Conservation (phyloP, 2,113 vertebrate genomes). For the Carollia perspicillata region DNA sequence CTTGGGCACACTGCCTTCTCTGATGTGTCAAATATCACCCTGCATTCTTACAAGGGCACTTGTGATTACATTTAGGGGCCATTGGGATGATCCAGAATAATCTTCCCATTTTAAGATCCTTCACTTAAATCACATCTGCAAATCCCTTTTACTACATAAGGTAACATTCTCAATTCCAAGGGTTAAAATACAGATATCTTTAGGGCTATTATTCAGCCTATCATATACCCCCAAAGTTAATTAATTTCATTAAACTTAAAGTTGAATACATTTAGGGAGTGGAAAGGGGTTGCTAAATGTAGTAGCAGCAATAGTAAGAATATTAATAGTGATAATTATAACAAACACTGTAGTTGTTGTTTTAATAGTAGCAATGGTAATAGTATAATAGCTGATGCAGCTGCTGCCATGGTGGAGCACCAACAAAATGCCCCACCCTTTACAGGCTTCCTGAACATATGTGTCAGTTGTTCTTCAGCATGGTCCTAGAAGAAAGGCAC, state of each 20-base stretch:
- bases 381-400: neutral
- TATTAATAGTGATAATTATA: neutral
- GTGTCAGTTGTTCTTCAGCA: neutral
- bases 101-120: neutral
- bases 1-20: neutral
- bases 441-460: neutral
- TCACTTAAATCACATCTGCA: neutral
- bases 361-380: neutral
- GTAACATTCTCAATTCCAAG: neutral
- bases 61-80: neutral
- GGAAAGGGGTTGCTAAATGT: neutral
- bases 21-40: neutral
- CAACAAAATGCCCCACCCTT: neutral
- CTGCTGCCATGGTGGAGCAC: neutral
- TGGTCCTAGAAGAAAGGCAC: neutral
- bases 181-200: neutral
- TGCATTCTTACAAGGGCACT: neutral
- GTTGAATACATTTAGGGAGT: neutral
- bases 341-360: neutral
- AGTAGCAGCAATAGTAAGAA: neutral
- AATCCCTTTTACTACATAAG: neutral
- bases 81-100: neutral
- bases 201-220: neutral
- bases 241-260: neutral
- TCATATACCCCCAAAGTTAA: neutral